These are phyloP conservation scores for Chrysolina americana DNA, from an alignment of 2,888 invertebrate genomes.

Conservation along the genomic window DNA sequence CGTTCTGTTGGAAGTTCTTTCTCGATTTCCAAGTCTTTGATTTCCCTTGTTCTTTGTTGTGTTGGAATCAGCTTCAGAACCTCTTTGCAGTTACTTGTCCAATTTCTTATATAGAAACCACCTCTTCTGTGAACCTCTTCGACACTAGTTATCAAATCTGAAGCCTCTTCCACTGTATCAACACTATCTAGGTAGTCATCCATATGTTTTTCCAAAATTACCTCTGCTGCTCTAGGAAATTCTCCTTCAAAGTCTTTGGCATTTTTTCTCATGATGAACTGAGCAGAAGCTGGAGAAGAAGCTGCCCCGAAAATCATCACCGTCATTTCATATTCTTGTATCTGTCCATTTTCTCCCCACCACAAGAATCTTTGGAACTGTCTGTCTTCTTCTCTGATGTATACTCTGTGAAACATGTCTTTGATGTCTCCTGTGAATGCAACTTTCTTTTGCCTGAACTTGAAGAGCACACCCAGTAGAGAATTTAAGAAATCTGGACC, in stretches of 20 bases:
- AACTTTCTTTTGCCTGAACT: too few relatives aligned
- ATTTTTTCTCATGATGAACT: too few relatives aligned
- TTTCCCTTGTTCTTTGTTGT: not conserved
- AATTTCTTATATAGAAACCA: not conserved
- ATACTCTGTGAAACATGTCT: not conserved
- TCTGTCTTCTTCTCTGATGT: too few relatives aligned
- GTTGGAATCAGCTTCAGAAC: not conserved
- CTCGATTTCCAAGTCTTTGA: not conserved
- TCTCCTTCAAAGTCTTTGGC: too few relatives aligned
- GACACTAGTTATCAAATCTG: too few relatives aligned
- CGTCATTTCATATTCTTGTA: too few relatives aligned
- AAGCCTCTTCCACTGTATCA: not conserved
- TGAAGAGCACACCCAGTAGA: too few relatives aligned
- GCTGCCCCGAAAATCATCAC: too few relatives aligned
- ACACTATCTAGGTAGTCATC: not conserved
- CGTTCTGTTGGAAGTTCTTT: not conserved
- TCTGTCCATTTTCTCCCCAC: not conserved
- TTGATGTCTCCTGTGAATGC: too few relatives aligned
- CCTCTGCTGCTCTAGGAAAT: too few relatives aligned
- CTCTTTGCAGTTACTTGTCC: not conserved
- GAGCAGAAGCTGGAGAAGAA: too few relatives aligned
- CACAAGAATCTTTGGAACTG: not conserved
- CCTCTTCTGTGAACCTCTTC: not conserved
- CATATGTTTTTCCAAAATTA: not conserved
- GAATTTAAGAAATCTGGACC: too few relatives aligned